Evolutionary conservation across 2,888 invertebrate species (phyloP), one percentile per base, ranked within the genome.

Genomic region (Morinoia aosen): DNA sequence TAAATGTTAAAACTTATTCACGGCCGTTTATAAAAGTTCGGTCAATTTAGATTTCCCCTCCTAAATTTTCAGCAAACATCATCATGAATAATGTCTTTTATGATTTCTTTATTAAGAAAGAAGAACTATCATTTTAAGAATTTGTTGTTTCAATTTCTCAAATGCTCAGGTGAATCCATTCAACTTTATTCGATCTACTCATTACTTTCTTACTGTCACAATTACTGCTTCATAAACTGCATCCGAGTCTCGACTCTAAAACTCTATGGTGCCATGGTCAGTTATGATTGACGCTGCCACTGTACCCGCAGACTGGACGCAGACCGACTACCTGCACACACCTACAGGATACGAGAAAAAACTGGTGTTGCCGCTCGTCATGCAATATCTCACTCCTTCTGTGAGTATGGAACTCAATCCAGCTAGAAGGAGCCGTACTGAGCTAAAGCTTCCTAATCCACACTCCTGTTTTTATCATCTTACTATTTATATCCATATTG

Each of bases 331-430:
- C 97, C 97, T 97, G 11, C 96, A 95, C 57, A 25, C 58, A 4
- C 96, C 96, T 16, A 95, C 91, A 4, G 96, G 96, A 3, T 97
- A 97, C 76, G 97, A 99, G 97, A 98, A 98, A 3, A 99, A 99
- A 97, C 98, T 99, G 98, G 99, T 99, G 97, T 98, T 99, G 97
- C 99, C 99, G 93, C 98, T 99, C 98, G 99, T 99, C 94, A 98
- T 99, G 97, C 99, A 99, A 97, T 99, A 99, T 97, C 98, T 99
- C 95, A 99, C 99, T 12, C 99, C 99, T 5, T 98, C 98, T 97
- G 96, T 96, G 94, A 95, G 95, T 76, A 91, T 33, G 10, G 33
- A 76, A 76, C 98, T 99, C 95, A 99, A 99, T 12, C 99, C 99
- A 0, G 98, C 98, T 97, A 96, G 96, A 95, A 95, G 95, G 56